A percentile compares a stretch with the other conserved stretches of the same genome.
These are phyloP conservation scores for Calyptomena viridis DNA, from an alignment of 2,113 vertebrate genomes.

Conservation along the genomic window DNA sequence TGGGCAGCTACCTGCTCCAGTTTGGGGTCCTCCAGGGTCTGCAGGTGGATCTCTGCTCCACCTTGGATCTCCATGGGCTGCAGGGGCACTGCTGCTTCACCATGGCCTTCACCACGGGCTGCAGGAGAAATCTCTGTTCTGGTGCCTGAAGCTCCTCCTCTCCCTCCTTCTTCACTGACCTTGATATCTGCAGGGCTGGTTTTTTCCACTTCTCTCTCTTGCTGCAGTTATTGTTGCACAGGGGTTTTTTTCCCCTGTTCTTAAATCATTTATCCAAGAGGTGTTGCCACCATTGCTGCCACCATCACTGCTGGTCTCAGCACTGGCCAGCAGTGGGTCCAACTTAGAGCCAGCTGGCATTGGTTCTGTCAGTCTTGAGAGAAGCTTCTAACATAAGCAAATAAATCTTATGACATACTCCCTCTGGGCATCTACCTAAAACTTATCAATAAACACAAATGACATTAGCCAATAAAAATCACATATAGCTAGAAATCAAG, in stretches of 20 bases:
- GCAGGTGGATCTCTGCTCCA: background rate
- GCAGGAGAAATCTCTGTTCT: background rate
- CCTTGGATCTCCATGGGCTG: background rate
- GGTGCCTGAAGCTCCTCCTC: background rate
- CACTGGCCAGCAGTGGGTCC: background rate
- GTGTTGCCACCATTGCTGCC: too few species aligned
- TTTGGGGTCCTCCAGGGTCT: background rate
- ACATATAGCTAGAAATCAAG: background rate
- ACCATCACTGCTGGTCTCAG: background rate
- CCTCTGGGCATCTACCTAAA: slow-evolving; percentile 74
- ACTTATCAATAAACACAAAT: background rate
- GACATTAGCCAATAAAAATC: background rate
- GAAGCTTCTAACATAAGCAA: background rate
- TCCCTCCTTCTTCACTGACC: too few species aligned
- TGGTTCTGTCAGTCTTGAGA: background rate
- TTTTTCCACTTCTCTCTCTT: background rate
- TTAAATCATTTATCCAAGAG: background rate
- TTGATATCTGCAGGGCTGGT: background rate
- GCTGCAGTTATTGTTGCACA: background rate
- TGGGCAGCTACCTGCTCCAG: background rate
- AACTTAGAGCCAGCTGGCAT: background rate
- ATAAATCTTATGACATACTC: slow-evolving; percentile 74
- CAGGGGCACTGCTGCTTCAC: background rate
- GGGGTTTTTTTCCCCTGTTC: background rate
- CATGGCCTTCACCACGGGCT: background rate